These are phyloP conservation scores for Steinernema hermaphroditum DNA, from an alignment of 2,888 invertebrate genomes.

Conservation along the genomic window DNA sequence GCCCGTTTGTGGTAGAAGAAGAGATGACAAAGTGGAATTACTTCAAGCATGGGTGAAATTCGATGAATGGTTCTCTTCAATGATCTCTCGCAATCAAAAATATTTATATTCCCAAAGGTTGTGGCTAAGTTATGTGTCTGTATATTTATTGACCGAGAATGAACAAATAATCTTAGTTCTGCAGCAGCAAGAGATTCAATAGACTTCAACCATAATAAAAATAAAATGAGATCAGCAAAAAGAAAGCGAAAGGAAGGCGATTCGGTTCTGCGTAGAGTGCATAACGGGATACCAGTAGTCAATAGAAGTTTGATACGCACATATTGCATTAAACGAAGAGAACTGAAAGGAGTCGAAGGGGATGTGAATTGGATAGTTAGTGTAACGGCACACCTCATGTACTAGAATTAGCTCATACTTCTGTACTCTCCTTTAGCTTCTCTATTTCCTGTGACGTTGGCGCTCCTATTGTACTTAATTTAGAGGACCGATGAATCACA, in stretches of 20 bases:
- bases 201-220: too few species aligned
- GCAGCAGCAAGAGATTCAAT: neutral
- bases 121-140: constrained; percentile 5
- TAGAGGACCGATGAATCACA: neutral
- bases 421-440: constrained; percentile 5
- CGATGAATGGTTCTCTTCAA: neutral
- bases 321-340: neutral
- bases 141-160: constrained; percentile 15
- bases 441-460: neutral
- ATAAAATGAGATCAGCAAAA: neutral
- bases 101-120: too few species aligned
- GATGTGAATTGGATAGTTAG: neutral
- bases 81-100: constrained; percentile 19
- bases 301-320: neutral
- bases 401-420: neutral
- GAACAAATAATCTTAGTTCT: too few species aligned
- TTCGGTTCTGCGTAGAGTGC: neutral
- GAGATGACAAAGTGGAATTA: constrained; percentile 31
- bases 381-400: too few species aligned
- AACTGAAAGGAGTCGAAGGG: neutral
- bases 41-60: neutral
- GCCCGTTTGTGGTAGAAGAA: constrained; percentile 32
- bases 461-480: neutral
- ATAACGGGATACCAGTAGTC: neutral
- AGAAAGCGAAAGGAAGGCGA: neutral